Base-by-base conservation (phyloP, 2,797 vertebrate genomes). In the Peromyscus melanophrys region DNA sequence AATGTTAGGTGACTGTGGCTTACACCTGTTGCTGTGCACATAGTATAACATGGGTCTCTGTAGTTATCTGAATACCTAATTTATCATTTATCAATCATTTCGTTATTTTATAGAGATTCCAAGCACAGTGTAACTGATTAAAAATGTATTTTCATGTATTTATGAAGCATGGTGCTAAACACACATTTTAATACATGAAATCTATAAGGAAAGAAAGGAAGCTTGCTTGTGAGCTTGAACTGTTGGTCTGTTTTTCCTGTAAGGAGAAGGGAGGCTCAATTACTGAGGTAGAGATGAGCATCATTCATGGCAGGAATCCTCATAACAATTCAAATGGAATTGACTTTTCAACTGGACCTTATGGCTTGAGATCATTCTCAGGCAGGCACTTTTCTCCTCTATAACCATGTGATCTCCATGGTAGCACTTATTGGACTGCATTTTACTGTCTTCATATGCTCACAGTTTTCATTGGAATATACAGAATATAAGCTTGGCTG, bases 91-190 rank as follows among this genome's bases (percentile, higher is more conserved):
- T 77, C 76, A 82, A 55, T 76, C 34, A 52, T 69, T 77, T 83
- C 73, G 49, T 93, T 65, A 81, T 80, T 96, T 31, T 91, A 92
- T 10, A 93, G 34, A 31, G 40, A 86, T 80, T 88, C 84, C 80
- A 96, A 95, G 14, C 34, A 94, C 5, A 52, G 2, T 73, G 0
- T 65, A 76, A 90, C 76, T 69, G 77, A 92, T 88, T 65, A 49
- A 93, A 52, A 80, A 61, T 25, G 57, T 17, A 76, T 77, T 94
- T 96, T 91, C 13, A 37, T 55, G 80, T 31, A 86, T 12, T 93
- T 78, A 69, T 34, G 95, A 84, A 90, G 12, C 84, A 78, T 84
- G 8, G 29, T 4, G 4, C 4, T 85, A n/a, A 92, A 93, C 0
- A 9, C 75, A 40, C 78, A 81, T 89, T 77, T 63, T 37, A 77